Conservation (phyloP, 2,797 vertebrate species). For the Apodemus agrarius region DNA sequence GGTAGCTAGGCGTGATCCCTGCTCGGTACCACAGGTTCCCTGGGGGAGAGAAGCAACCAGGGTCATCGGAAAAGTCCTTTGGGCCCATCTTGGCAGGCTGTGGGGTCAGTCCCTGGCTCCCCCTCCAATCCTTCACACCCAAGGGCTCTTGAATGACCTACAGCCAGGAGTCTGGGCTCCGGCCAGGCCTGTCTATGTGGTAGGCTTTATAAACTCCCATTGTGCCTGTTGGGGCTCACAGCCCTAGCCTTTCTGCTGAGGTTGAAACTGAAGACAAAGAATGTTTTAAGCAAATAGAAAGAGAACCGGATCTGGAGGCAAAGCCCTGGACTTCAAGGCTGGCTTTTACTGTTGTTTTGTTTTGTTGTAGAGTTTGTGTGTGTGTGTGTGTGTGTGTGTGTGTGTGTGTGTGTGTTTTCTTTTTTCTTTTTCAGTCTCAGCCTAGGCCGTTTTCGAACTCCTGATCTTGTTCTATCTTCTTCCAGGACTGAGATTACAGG, state of each 20-base stretch:
- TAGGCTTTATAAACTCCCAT: neutral
- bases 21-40: conserved; percentile 97
- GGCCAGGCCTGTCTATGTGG: neutral
- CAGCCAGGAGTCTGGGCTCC: neutral
- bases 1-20: conserved; percentile 95
- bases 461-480: neutral
- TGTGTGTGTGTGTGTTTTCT: neutral
- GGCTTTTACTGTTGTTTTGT: neutral
- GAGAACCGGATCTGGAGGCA: neutral
- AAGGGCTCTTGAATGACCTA: neutral
- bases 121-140: too few relatives aligned
- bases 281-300: neutral
- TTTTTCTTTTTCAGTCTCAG: neutral
- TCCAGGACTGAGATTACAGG: neutral
- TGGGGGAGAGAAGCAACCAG: conserved; percentile 79
- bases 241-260: neutral
- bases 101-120: neutral
- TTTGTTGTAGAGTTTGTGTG: neutral
- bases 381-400: neutral
- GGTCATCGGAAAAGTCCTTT: neutral
- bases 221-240: neutral
- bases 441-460: neutral
- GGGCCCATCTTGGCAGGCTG: fast-evolving
- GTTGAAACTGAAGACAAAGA: conserved; percentile 50
- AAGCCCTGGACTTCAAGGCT: neutral